Percentiles rank a stretch among this genome's conserved stretches.
These are phyloP conservation scores for Camponotus fellah DNA, from an alignment of 2,888 invertebrate genomes.

Conservation along the genomic window DNA sequence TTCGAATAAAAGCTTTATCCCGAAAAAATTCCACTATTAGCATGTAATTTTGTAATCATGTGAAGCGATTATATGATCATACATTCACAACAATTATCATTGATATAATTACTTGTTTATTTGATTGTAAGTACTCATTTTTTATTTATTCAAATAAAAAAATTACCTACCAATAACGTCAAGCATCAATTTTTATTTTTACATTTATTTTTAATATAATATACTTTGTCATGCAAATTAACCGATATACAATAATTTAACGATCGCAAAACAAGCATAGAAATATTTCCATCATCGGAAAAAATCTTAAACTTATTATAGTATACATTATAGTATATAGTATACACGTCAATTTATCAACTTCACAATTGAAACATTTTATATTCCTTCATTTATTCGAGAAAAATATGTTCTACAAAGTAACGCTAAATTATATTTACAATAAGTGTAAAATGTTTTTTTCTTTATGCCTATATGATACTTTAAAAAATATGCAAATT, in stretches of 20 bases:
- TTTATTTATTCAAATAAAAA: not conserved
- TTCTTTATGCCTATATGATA: not conserved
- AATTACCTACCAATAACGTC: not conserved
- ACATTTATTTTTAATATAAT: not conserved
- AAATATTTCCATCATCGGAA: not conserved
- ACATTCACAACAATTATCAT: not conserved
- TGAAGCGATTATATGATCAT: not conserved
- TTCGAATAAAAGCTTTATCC: not conserved
- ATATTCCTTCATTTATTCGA: not conserved
- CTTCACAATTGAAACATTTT: not conserved
- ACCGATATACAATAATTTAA: not conserved
- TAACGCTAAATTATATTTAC: not conserved
- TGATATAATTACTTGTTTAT: not conserved
- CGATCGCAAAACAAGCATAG: not conserved
- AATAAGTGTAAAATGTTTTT: not conserved
- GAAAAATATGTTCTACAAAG: no score
- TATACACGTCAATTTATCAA: not conserved
- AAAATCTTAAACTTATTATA: not conserved
- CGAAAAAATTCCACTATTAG: not conserved
- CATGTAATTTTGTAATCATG: not conserved
- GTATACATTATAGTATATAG: no score
- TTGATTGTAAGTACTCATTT: not conserved
- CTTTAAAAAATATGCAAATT: not conserved
- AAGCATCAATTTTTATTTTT: not conserved
- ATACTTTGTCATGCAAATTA: slow-evolving; percentile 1